These are phyloP conservation scores for Dryoscopus gambensis DNA, from an alignment of 2,113 vertebrate species.

Conservation along the genomic window DNA sequence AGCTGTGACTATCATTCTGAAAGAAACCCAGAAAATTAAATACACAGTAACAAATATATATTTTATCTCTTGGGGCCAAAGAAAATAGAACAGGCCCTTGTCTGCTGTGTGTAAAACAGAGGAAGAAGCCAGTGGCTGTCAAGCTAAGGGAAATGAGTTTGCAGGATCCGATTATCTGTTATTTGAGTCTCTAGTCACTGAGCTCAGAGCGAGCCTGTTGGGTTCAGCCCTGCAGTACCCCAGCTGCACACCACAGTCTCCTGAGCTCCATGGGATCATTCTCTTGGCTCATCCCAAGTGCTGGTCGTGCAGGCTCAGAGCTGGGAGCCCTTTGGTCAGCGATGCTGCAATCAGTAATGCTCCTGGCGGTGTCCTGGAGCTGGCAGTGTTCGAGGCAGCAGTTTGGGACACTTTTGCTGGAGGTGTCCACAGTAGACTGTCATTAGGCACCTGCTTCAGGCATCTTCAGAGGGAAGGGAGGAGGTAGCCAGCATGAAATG, in stretches of 20 bases:
- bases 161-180: not conserved
- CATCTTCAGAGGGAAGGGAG: not conserved
- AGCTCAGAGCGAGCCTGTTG: not conserved
- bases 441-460: not conserved
- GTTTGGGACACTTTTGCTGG: not conserved
- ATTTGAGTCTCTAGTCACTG: not conserved
- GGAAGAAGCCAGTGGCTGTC: not conserved
- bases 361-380: not conserved
- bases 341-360: fast-evolving
- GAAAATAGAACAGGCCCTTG: not conserved
- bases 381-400: fast-evolving
- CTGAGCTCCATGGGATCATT: fast-evolving
- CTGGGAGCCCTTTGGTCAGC: not conserved
- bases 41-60: not conserved
- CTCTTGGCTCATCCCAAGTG: not conserved
- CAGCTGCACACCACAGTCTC: not conserved
- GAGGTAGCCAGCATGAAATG: not conserved
- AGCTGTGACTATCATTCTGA: not conserved
- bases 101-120: not conserved
- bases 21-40: not conserved
- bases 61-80: not conserved
- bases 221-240: not conserved
- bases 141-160: not conserved
- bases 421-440: not conserved
- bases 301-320: not conserved